phyloP scores from a whole-genome alignment of 2,113 vertebrate species.

The Haemorhous mexicanus region DNA sequence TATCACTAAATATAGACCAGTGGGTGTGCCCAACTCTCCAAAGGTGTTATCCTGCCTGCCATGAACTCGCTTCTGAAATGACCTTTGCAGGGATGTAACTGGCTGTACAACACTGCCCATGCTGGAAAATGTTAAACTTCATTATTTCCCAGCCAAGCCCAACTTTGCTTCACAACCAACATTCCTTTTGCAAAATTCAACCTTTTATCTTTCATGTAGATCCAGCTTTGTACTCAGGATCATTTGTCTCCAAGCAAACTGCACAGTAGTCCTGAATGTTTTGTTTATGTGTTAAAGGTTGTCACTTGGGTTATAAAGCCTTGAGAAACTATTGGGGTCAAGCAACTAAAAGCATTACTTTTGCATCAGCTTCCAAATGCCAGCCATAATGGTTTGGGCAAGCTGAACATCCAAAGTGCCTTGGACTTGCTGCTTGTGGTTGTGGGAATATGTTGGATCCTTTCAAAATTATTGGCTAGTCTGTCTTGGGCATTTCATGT shows the following conservation, averaged over 20 bases:
- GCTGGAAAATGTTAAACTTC: slow-evolving; percentile 34
- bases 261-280: not conserved
- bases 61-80: slow-evolving; percentile 24
- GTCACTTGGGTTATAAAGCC: slow-evolving; percentile 37
- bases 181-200: slow-evolving; percentile 9
- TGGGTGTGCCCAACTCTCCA: not conserved
- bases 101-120: not conserved
- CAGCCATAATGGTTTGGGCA: slow-evolving; percentile 1
- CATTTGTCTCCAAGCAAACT: slow-evolving; percentile 34
- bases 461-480: slow-evolving; percentile 40
- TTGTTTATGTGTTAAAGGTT: slow-evolving; percentile 52
- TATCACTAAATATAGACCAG: slow-evolving; percentile 36
- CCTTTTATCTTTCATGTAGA: slow-evolving; percentile 26
- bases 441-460: slow-evolving; percentile 37
- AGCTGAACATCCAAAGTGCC: slow-evolving; percentile 18
- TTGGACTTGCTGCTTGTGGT: slow-evolving; percentile 41
- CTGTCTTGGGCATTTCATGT: slow-evolving; percentile 13
- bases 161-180: not conserved
- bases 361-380: not conserved
- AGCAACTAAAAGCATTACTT: slow-evolving; percentile 33
- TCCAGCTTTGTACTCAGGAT: not conserved
- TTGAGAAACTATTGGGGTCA: slow-evolving; percentile 23
- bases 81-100: not conserved
- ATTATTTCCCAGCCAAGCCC: slow-evolving; percentile 50
- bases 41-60: slow-evolving; percentile 11